Percentiles rank a stretch among this genome's conserved stretches.
Evolutionary conservation across 2,113 vertebrate species (phyloP).

Genomic region (Pangasianodon gigas): DNA sequence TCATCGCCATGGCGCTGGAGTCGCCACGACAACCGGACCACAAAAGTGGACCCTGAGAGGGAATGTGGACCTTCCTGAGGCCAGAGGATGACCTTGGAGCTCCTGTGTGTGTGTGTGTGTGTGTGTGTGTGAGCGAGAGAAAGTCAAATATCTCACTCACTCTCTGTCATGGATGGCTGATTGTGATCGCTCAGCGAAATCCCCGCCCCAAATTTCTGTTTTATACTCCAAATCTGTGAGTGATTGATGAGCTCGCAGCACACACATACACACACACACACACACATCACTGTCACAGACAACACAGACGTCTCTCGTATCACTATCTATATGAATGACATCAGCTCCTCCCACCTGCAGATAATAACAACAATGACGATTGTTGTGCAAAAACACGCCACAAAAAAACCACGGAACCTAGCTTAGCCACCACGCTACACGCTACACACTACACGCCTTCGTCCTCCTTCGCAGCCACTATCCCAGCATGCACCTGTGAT

Average conservation of each 20-base stretch:
- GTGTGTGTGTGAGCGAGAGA: conserved; percentile 36
- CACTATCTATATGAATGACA: conserved; percentile 66
- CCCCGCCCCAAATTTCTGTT: conserved; percentile 43
- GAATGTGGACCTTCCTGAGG: conserved; percentile 54
- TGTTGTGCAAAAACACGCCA: conserved; percentile 47
- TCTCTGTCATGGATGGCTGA: conserved; percentile 46
- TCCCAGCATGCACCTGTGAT: conserved; percentile 62
- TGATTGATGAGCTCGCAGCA: conserved; percentile 53
- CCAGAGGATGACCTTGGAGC: conserved; percentile 49
- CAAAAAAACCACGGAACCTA: neutral
- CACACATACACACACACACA: conserved; percentile 33
- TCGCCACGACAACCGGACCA: conserved; percentile 60
- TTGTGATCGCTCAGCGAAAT: conserved; percentile 34
- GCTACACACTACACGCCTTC: conserved; percentile 22
- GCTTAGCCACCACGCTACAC: conserved; percentile 23
- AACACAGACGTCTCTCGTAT: conserved; percentile 55
- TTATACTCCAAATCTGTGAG: conserved; percentile 30
- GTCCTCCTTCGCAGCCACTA: conserved; percentile 32
- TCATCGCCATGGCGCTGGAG: conserved; percentile 46
- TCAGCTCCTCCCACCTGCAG: conserved; percentile 42
- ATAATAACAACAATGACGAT: conserved; percentile 56
- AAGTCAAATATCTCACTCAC: conserved; percentile 23
- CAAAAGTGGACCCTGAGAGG: conserved; percentile 58
- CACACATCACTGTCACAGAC: conserved; percentile 45
- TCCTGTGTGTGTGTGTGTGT: neutral